Evolutionary conservation across 2,888 invertebrate genomes (phyloP), one percentile per base, ranked within the genome.

Genomic region (Chloroclystis v-ata): DNA sequence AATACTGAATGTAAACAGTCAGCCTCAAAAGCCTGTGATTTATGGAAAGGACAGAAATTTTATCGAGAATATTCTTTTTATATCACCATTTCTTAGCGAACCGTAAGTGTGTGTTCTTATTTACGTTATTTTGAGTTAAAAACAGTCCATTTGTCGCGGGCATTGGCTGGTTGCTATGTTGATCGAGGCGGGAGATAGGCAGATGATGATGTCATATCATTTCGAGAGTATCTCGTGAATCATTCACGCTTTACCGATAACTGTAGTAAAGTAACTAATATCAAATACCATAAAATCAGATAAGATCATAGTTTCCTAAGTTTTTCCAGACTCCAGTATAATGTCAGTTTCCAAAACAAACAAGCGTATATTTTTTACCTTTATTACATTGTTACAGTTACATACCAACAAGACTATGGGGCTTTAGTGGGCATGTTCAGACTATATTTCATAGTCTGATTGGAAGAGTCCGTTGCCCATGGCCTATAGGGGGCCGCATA

Each of bases 371-470:
- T n/a, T n/a, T n/a, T n/a, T n/a, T n/a, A n/a, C n/a, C n/a, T n/a
- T n/a, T n/a, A n/a, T 42, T 7, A 41, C 20, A 29, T 29, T 28
- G 5, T 11, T 91, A 32, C 85, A 97, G 97, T 47, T 97, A 97
- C 80, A 89, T 93, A 61, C 97, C 97, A 39, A 95, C 97, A 39
- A 89, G 95, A 59, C 78, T 97, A 60, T 98, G 97, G 97, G 98
- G 98, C 47, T 96, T 96, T 79, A 97, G 96, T 78, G 97, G 97
- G 8, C 97, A 98, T 78, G 92, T 97, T 12, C 97, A 98, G 79
- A 97, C 97, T 1, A 94, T 97, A 49, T 86, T 97, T 42, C 97
- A 97, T 82, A 97, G 96, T 66, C 90, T 95, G 57, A 93, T 95
- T 52, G 95, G 95, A 14, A 91, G 97, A 45, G 94, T 97, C 14